Percentiles rank a stretch among this genome's conserved stretches.
phyloP scores from a whole-genome alignment of 2,797 vertebrate species.

The Pampus argenteus region DNA sequence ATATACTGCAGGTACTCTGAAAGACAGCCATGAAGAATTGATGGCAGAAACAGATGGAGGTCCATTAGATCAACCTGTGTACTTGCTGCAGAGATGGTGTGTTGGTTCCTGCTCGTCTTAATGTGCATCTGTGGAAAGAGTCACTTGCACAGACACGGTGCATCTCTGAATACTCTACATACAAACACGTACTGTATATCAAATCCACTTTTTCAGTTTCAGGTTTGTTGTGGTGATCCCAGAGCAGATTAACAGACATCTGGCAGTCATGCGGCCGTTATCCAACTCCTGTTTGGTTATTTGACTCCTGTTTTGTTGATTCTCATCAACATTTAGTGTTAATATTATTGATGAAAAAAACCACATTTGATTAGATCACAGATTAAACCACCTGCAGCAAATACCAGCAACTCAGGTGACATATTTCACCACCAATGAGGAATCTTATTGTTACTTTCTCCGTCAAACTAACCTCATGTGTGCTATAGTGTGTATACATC shows the following conservation, averaged over 20 bases:
- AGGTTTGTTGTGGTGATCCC: not conserved
- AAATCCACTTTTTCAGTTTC: not conserved
- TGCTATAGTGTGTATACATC: not conserved
- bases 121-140: slow-evolving; percentile 15
- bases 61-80: slow-evolving; percentile 35
- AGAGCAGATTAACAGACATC: not conserved
- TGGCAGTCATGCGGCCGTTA: slow-evolving; percentile 6
- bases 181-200: not conserved
- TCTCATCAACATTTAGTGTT: not conserved
- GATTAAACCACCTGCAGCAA: not conserved
- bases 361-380: not conserved
- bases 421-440: slow-evolving; percentile 1
- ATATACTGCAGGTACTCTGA: slow-evolving; percentile 15
- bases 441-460: not conserved
- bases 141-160: not conserved
- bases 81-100: not conserved
- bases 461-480: slow-evolving; percentile 1
- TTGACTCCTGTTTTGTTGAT: not conserved
- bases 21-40: slow-evolving; percentile 20
- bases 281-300: slow-evolving; percentile 3
- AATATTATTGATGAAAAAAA: not conserved
- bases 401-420: not conserved
- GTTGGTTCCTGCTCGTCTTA: not conserved
- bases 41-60: slow-evolving; percentile 30
- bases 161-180: not conserved